These are phyloP conservation scores for Haemorhous mexicanus DNA, from an alignment of 2,113 vertebrate species.

Conservation along the genomic window DNA sequence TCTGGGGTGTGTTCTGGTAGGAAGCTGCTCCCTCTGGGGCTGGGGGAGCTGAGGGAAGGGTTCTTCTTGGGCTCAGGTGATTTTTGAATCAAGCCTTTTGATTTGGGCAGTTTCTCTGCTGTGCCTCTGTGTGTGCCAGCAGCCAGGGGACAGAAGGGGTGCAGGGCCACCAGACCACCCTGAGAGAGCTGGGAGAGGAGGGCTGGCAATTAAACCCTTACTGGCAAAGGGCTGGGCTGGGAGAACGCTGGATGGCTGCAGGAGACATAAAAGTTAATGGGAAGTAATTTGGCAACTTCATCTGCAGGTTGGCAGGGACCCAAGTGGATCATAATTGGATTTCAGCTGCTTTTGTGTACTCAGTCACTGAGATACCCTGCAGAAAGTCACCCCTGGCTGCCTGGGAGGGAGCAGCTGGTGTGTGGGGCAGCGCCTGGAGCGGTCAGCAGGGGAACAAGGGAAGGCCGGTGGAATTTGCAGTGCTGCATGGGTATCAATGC, in stretches of 20 bases:
- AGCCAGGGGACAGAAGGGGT: neutral
- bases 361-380: conserved; percentile 13
- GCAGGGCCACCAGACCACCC: neutral
- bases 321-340: conserved; percentile 52
- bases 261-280: conserved; percentile 53
- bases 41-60: neutral
- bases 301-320: conserved; percentile 10
- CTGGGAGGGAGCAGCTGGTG: accelerated
- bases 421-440: accelerated
- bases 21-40: neutral
- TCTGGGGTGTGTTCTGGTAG: accelerated
- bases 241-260: neutral
- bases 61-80: neutral
- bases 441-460: accelerated
- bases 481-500: accelerated
- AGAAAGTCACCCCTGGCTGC: neutral
- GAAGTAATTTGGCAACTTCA: conserved; percentile 53
- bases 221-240: neutral
- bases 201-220: neutral
- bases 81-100: neutral
- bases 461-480: accelerated
- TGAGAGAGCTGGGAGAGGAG: neutral
- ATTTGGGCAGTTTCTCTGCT: neutral
- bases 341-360: conserved; percentile 41
- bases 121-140: neutral